Evolutionary conservation across 2,113 vertebrate species (phyloP), one percentile per base, ranked within the genome.

Genomic region (Sylvietta virens): DNA sequence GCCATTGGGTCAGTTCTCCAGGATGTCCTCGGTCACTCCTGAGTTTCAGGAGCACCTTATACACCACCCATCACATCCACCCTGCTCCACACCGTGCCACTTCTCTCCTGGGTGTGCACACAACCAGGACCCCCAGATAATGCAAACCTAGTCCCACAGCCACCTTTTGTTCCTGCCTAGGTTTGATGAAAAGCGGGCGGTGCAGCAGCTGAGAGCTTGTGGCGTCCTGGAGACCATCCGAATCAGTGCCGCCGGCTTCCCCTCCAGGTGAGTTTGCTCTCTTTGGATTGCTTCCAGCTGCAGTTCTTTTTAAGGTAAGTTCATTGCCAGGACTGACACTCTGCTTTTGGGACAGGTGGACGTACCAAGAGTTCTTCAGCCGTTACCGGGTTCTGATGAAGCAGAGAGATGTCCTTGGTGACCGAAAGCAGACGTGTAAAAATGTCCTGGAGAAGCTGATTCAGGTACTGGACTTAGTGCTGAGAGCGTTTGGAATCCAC

Each of bases 351-450:
- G 31, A 60, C 96, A 99, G 99, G 88, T 99, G 99, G 99, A 99
- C 99, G 0, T 99, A 99, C 95, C 99, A 99, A 90, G 99, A 99
- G 97, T 99, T 99, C 98, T 99, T 99, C 95, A 99, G 99, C 89
- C 99, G 99, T 15, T 99, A 99, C 94, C 98, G 99, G 88, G 99
- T 99, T 78, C 97, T 99, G 81, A 99, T 99, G 99, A 99, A 98
- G 95, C 99, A 99, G 96, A 99, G 98, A 92, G 99, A 99, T 81
- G 99, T 99, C 48, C 98, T 99, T 37, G 81, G 98, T 74, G 99
- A 99, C 95, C 98, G 98, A 94, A 99, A 99, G 94, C 97, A 99
- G 96, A 99, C 99, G 0, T 99, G 99, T 97, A 99, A 96, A 97
- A 99, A 99, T 40, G 99, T 99, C 37, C 96, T 99, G 97, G 99